Evolutionary conservation across 2,888 invertebrate genomes (phyloP).

Genomic region (Nephrotoma flavescens): DNA sequence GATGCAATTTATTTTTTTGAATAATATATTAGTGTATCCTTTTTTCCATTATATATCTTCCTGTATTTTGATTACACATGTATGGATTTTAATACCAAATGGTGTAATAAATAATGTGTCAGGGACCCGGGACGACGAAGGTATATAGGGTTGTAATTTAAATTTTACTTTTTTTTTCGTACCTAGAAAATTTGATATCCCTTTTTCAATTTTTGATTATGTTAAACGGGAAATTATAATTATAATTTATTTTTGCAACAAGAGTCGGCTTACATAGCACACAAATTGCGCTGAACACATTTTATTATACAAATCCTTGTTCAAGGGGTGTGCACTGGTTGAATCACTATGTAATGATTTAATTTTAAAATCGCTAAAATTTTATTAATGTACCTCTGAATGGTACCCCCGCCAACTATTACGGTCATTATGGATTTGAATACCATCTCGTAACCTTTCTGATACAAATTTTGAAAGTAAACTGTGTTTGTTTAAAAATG

Average conservation of each 20-base stretch:
- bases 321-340: no score
- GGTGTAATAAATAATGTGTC: background rate
- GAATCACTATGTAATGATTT: no score
- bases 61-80: background rate
- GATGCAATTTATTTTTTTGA: background rate
- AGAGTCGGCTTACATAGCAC: background rate
- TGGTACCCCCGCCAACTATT: no score
- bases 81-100: background rate
- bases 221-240: background rate
- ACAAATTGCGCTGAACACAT: no score
- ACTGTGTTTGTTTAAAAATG: no score
- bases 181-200: background rate
- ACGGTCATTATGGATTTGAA: no score
- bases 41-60: background rate
- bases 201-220: background rate
- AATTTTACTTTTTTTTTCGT: background rate
- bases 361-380: no score
- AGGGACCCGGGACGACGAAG: background rate
- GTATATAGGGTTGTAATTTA: background rate
- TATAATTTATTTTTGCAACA: background rate
- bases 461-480: no score
- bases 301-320: no score
- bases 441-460: no score
- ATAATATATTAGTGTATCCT: background rate
- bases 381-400: no score